Evolutionary conservation across 2,888 invertebrate genomes (phyloP).

Genomic region (Ophonus ardosiacus): DNA sequence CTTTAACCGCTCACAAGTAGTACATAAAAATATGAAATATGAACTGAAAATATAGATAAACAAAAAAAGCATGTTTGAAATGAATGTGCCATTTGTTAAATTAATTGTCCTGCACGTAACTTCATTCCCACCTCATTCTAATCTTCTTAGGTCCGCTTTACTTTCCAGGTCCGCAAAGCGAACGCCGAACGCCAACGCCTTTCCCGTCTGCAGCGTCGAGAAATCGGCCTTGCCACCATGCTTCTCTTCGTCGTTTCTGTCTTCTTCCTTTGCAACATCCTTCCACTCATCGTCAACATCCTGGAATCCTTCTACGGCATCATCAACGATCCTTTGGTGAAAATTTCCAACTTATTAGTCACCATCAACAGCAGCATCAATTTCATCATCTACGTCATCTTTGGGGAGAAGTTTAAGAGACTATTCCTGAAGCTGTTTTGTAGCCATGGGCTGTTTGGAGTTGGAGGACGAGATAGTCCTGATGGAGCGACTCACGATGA

Average conservation of each 20-base stretch:
- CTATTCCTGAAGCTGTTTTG: slow-evolving; percentile 90
- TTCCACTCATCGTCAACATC: slow-evolving; percentile 91
- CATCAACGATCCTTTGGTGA: slow-evolving; percentile 84
- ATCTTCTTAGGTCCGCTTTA: not conserved
- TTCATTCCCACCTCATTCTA: not conserved
- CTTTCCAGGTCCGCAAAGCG: slow-evolving; percentile 87
- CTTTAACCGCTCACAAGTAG: no score
- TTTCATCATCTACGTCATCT: slow-evolving; percentile 98
- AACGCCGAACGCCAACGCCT: slow-evolving; percentile 93
- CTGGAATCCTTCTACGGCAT: slow-evolving; percentile 85
- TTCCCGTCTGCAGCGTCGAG: slow-evolving; percentile 92
- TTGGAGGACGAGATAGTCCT: slow-evolving; percentile 80
- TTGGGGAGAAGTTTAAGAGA: slow-evolving; percentile 96
- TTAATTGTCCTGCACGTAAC: not conserved
- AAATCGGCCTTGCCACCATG: slow-evolving; percentile 97
- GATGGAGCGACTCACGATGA: slow-evolving; percentile 88
- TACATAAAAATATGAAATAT: no score
- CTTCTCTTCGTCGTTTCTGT: slow-evolving; percentile 95
- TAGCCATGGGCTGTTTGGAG: slow-evolving; percentile 77
- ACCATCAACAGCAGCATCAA: slow-evolving; percentile 98
- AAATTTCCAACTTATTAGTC: slow-evolving; percentile 93
- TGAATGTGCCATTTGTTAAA: no score
- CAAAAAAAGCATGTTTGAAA: no score
- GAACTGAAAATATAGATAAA: no score
- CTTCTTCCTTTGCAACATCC: slow-evolving; percentile 94